phyloP scores from a whole-genome alignment of 1,140 invertebrate species.

The Zophobas atratus region DNA sequence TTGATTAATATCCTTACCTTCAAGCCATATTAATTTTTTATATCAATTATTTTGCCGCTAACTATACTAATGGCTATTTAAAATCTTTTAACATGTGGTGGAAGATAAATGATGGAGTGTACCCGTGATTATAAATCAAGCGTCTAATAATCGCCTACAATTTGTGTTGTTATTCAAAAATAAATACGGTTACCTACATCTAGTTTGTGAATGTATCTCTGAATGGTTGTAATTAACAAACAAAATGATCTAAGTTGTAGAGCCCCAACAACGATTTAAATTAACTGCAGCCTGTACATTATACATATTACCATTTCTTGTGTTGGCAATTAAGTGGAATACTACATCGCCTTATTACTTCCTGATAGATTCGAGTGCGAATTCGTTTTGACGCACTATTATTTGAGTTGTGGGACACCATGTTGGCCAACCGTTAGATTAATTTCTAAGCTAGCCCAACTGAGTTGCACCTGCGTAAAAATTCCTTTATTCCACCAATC shows the following conservation, averaged over 20 bases:
- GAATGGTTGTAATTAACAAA: conserved; percentile 34
- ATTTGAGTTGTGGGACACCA: conserved; percentile 3
- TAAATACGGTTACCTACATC: conserved; percentile 22
- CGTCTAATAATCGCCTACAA: conserved; percentile 4
- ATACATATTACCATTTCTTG: conserved; percentile 33
- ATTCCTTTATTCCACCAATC: neutral
- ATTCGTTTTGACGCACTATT: conserved; percentile 19
- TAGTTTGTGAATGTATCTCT: conserved; percentile 1
- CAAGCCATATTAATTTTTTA: neutral
- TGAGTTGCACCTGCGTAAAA: neutral
- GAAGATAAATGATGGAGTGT: conserved; percentile 31
- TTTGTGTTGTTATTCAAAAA: conserved; percentile 26
- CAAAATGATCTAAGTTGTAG: conserved; percentile 12
- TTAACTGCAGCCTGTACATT: conserved; percentile 33
- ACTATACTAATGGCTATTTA: conserved; percentile 26
- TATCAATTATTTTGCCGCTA: conserved; percentile 19
- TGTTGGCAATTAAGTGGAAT: conserved; percentile 23
- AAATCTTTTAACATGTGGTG: conserved; percentile 9
- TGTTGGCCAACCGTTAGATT: conserved; percentile 35
- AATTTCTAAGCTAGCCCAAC: neutral
- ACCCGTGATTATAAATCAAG: conserved; percentile 33
- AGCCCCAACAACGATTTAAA: conserved; percentile 26
- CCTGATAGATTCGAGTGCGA: conserved; percentile 25
- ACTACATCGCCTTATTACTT: conserved; percentile 39
- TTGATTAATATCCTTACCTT: neutral